A percentile compares a stretch with the other conserved stretches of the same genome.
These are phyloP conservation scores for Apis dorsata DNA, from an alignment of 1,140 invertebrate genomes.

Conservation along the genomic window DNA sequence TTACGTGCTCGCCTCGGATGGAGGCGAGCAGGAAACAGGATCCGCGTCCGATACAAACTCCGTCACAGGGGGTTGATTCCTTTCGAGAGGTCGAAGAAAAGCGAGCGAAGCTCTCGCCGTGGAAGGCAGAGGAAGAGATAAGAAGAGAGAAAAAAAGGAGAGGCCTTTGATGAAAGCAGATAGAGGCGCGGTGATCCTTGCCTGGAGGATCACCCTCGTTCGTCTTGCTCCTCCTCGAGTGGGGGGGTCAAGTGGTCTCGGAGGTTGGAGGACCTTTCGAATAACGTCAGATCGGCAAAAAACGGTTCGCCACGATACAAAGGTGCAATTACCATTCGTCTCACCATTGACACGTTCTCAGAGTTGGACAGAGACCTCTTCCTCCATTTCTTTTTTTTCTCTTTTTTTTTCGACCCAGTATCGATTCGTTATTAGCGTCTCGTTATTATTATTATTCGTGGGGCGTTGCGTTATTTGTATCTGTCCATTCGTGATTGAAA, in stretches of 20 bases:
- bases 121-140: neutral
- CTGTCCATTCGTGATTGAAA: constrained; percentile 19
- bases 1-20: constrained; percentile 54
- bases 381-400: neutral
- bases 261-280: constrained; percentile 56
- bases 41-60: constrained; percentile 54
- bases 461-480: neutral
- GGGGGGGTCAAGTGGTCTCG: constrained; percentile 58
- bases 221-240: constrained; percentile 51
- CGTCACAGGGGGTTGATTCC: neutral
- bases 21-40: constrained; percentile 54
- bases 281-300: constrained; percentile 63
- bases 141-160: neutral
- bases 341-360: constrained; percentile 28
- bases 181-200: constrained; percentile 53
- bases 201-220: constrained; percentile 23
- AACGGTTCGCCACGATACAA: constrained; percentile 48
- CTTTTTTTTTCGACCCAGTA: neutral
- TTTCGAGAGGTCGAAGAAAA: constrained; percentile 22
- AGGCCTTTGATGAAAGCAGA: constrained; percentile 63
- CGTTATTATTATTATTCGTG: constrained; percentile 19
- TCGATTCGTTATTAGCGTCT: constrained; percentile 17
- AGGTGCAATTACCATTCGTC: constrained; percentile 51
- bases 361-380: no score
- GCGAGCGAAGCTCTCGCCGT: neutral